Percentiles rank a stretch among this genome's conserved stretches.
phyloP scores from a whole-genome alignment of 2,113 vertebrate species.

The Stigmatopora nigra region DNA sequence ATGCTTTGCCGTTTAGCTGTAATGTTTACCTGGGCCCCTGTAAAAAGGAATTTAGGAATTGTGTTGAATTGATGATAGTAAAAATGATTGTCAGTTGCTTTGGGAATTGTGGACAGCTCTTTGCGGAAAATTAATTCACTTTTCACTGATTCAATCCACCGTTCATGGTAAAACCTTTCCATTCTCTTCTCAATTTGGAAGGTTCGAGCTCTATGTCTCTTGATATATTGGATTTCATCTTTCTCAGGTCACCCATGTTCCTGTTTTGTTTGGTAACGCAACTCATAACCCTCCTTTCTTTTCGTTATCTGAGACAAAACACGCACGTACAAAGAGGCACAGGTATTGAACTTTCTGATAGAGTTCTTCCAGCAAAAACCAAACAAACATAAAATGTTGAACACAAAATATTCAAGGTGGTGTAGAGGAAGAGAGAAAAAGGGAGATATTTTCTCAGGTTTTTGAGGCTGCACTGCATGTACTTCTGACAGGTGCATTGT shows the following conservation, averaged over 20 bases:
- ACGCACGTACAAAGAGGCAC: conserved; percentile 9
- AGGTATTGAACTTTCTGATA: conserved; percentile 57
- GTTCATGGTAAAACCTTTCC: conserved; percentile 11
- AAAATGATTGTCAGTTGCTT: conserved; percentile 31
- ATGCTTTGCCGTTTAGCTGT: conserved; percentile 15
- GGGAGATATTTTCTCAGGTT: conserved; percentile 59
- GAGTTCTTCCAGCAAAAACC: conserved; percentile 50
- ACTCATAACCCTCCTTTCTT: conserved; percentile 14
- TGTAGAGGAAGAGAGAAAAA: conserved; percentile 43
- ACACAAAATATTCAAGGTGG: conserved; percentile 32
- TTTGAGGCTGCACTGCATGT: conserved; percentile 49
- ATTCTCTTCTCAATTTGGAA: conserved; percentile 27
- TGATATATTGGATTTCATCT: conserved; percentile 25
- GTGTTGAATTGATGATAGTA: conserved; percentile 54
- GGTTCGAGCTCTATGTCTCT: conserved; percentile 37
- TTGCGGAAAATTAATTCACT: conserved; percentile 9
- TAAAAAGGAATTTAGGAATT: conserved; percentile 46
- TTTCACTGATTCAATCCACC: conserved; percentile 24
- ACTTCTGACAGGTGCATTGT: conserved; percentile 68
- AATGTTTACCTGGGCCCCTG: no score
- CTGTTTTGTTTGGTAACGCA: conserved; percentile 43
- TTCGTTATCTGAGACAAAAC: conserved; percentile 35
- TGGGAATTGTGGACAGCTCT: conserved; percentile 26
- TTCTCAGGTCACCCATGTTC: conserved; percentile 27
- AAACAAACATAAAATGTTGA: conserved; percentile 62